Conservation (phyloP, 1,140 invertebrate genomes). For the Brachionus koreanus region DNA sequence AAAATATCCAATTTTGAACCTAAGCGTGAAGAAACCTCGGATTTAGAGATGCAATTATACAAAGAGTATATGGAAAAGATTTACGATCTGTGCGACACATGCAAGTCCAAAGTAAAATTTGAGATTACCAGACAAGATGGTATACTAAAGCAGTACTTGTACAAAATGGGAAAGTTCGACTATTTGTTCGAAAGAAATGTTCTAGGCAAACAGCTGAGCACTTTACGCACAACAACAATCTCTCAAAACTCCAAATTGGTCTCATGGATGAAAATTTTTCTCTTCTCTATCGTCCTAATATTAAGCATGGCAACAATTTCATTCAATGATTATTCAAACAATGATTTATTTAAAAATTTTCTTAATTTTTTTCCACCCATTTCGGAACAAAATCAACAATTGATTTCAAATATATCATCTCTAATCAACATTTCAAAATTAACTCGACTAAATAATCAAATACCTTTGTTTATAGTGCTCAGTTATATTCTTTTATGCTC, state of each 20-base stretch:
- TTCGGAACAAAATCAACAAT: not conserved
- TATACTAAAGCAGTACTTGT: conserved; percentile 33
- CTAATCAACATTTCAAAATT: not conserved
- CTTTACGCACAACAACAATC: not conserved
- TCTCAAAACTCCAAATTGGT: not conserved
- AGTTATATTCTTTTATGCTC: not conserved
- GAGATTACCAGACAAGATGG: conserved; percentile 44
- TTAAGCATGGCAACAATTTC: not conserved
- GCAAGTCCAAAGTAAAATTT: conserved; percentile 37
- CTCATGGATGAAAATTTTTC: not conserved
- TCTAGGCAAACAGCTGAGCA: not conserved
- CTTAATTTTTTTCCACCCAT: not conserved
- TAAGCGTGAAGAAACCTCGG: not conserved
- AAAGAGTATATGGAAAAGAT: conserved; percentile 41
- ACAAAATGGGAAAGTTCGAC: conserved; percentile 18
- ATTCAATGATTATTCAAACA: not conserved
- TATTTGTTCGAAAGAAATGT: conserved; percentile 20
- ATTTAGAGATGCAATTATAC: conserved; percentile 30
- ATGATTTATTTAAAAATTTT: not conserved
- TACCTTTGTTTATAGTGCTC: not conserved
- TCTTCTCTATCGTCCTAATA: not conserved
- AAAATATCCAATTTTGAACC: conserved; percentile 26
- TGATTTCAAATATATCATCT: not conserved
- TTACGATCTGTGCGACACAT: conserved; percentile 5
- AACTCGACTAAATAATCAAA: not conserved